phyloP scores from a whole-genome alignment of 1,140 invertebrate genomes.

The Periplaneta americana region DNA sequence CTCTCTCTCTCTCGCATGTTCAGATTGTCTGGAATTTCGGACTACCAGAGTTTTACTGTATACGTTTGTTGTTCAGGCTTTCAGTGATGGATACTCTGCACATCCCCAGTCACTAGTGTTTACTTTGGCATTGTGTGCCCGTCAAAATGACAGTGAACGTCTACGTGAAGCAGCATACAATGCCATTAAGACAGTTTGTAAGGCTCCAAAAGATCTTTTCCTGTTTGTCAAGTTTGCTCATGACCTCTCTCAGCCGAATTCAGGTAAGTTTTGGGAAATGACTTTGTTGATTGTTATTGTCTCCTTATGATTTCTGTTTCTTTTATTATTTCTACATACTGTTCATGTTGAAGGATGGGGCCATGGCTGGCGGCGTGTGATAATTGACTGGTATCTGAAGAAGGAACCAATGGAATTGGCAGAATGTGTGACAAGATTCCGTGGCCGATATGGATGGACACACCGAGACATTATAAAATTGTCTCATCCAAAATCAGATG shows the following conservation, averaged over 20 bases:
- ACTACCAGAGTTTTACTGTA: too few relatives aligned
- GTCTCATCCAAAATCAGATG: slow-evolving; percentile 48
- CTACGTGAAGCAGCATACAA: slow-evolving; percentile 44
- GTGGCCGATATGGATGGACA: slow-evolving; percentile 54
- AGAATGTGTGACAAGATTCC: slow-evolving; percentile 54
- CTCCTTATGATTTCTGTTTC: neutral
- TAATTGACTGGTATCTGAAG: slow-evolving; percentile 53
- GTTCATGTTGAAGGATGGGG: slow-evolving; percentile 45
- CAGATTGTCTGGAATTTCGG: too few relatives aligned
- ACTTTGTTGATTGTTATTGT: neutral
- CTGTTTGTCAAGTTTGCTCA: slow-evolving; percentile 51
- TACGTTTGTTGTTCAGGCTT: slow-evolving; percentile 34
- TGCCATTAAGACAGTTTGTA: slow-evolving; percentile 44
- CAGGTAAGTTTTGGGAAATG: slow-evolving; percentile 3
- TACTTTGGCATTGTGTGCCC: slow-evolving; percentile 49
- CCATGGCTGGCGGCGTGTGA: slow-evolving; percentile 50
- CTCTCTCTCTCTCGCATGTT: neutral
- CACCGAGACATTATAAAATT: slow-evolving; percentile 63
- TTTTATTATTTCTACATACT: neutral
- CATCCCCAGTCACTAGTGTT: slow-evolving; percentile 49
- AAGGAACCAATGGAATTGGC: slow-evolving; percentile 51
- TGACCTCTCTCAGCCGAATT: slow-evolving; percentile 25
- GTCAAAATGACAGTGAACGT: slow-evolving; percentile 36
- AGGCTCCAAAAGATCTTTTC: slow-evolving; percentile 50
- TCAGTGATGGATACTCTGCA: slow-evolving; percentile 43